Base-by-base conservation (phyloP, 2,113 vertebrate genomes). In the Gobiocypris rarus region DNA sequence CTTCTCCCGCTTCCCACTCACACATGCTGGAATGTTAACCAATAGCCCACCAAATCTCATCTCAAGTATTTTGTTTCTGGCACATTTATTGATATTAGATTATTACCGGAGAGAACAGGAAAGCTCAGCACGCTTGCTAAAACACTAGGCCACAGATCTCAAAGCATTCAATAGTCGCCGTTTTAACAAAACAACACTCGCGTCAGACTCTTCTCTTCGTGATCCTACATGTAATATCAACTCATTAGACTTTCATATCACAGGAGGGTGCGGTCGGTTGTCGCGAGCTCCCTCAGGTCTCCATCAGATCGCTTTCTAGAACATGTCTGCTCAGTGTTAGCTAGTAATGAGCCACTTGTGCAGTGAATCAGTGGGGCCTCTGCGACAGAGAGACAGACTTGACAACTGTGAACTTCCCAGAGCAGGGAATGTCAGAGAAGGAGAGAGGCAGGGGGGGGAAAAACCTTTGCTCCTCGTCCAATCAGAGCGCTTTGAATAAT, bases 401-500 rank as follows among this genome's bases (percentile, higher is more conserved):
- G 87, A 87, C 87, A 88, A 86, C 85, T 85, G 85, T 83, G 83
- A 88, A 86, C 84, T 88, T 81, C 58, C 77, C 75, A 56, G 81
- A 77, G 83, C 80, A 45, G 81, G 69, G 75, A 85, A 85, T 80
- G 83, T 87, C 84, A 83, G 69, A n/a, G 59, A 75, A 80, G 83
- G 79, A 75, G 70, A 82, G 61, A 82, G 38, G 81, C 54, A 70
- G 74, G 45, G 52, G 0, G 13, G 38, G 1, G 43, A 50, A 69
- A 34, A 67, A 17, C 41, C 15, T n/a, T n/a, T n/a, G 9, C 69
- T 84, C 63, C 93, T 94, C 92, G 93, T 86, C 91, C 91, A 91
- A 92, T 92, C 91, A 89, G 87, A 90, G 69, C 69, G 78, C 87
- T 91, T 86, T 92, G 91, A 92, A 92, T 92, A 92, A 92, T 92